Evolutionary conservation across 2,797 vertebrate species (phyloP), one percentile per base, ranked within the genome.

Genomic region (Crenichthys baileyi): DNA sequence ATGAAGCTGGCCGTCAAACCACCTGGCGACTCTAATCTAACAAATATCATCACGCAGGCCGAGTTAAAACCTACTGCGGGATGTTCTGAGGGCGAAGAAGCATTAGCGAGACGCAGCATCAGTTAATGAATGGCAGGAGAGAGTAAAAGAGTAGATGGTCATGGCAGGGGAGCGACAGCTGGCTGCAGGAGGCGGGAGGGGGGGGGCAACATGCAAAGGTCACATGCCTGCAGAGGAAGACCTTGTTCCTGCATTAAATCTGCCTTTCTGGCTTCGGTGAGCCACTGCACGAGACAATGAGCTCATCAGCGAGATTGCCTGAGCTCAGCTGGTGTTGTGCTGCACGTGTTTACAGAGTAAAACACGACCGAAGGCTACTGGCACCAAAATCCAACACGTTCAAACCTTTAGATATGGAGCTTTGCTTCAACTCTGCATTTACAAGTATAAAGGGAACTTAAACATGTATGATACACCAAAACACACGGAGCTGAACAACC

Each of bases 141-240:
- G 79, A 71, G 60, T 18, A 56, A 71, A 75, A 81, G 44, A 16
- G 73, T 68, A 3, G n/a, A 73, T 6, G 82, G 11, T 72, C 9
- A 31, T 24, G 74, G 60, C 73, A 31, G 71, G 70, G 46, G 46
- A 61, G 76, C 29, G 84, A 92, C 92, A 93, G 90, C 91, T 92
- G 90, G 90, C 70, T 79, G 70, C 26, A 77, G 68, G 53, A 63
- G 73, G 76, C n/a, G n/a, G n/a, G n/a, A n/a, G 84, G 44, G 15
- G 70, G 56, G 46, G 41, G 13, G 26, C 5, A 16, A 60, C 81
- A 31, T 60, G 65, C 7, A 0, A 78, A 70, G 83, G 81, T 70
- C 82, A 89, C 68, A 78, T 20, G 81, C 80, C 84, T 71, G 75
- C 74, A 78, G 82, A 77, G 73, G 1, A 76, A 60, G 78, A 89